phyloP scores from a whole-genome alignment of 2,113 vertebrate genomes.

The Dunckerocampus dactyliophorus region DNA sequence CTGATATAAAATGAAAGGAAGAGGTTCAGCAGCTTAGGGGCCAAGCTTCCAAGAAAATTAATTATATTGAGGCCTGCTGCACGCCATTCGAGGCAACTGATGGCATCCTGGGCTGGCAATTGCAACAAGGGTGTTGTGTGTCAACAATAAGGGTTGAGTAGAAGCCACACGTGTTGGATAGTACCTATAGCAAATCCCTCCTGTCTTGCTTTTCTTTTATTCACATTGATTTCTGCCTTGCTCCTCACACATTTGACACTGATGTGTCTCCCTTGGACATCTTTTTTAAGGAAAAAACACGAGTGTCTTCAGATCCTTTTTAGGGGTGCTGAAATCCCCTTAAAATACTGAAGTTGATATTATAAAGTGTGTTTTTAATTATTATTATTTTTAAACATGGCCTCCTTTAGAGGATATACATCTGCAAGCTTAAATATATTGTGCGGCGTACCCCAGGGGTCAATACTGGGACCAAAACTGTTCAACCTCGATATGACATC shows the following conservation, averaged over 20 bases:
- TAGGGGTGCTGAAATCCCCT: too few species aligned
- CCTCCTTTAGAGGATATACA: too few species aligned
- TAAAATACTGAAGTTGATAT: too few species aligned
- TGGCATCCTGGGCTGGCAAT: slow-evolving; percentile 22
- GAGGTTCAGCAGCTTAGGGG: slow-evolving; percentile 33
- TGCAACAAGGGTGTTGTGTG: slow-evolving; percentile 14
- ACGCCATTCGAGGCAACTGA: slow-evolving; percentile 23
- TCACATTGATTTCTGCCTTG: slow-evolving; percentile 1
- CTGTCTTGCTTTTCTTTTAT: slow-evolving; percentile 6
- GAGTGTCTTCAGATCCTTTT: neutral
- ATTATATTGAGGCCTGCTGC: slow-evolving; percentile 29
- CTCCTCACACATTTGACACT: neutral
- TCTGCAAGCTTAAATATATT: too few species aligned
- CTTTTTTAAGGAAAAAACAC: neutral
- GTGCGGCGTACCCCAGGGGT: too few species aligned
- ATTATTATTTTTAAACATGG: too few species aligned
- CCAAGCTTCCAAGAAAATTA: slow-evolving; percentile 50
- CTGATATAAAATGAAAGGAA: slow-evolving; percentile 57
- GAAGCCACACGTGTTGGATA: neutral
- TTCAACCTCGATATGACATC: too few species aligned
- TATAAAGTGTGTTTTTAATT: too few species aligned
- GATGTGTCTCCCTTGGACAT: neutral
- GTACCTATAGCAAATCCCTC: neutral
- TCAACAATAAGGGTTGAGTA: slow-evolving; percentile 22
- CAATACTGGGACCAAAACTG: too few species aligned